phyloP scores from a whole-genome alignment of 1,140 invertebrate genomes.

The Rhyzopertha dominica region DNA sequence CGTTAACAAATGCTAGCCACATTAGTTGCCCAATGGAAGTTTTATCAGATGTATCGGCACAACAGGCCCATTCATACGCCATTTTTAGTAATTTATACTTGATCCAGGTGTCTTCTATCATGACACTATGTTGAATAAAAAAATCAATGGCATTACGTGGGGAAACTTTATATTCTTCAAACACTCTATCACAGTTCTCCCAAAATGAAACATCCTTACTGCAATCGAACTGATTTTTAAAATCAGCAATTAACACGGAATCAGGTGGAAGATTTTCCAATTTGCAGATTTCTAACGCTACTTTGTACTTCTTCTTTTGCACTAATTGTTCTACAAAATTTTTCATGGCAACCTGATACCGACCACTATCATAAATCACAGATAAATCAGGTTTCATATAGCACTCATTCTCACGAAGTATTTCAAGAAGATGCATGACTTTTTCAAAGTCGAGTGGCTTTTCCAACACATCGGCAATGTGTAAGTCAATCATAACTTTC shows the following conservation, averaged over 20 bases:
- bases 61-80: constrained; percentile 51
- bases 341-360: constrained; percentile 40
- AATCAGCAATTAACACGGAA: constrained; percentile 51
- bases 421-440: constrained; percentile 51
- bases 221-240: constrained; percentile 46
- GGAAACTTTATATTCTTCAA: constrained; percentile 51
- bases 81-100: constrained; percentile 52
- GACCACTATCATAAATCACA: constrained; percentile 34
- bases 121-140: constrained; percentile 49
- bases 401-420: constrained; percentile 41
- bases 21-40: constrained; percentile 52
- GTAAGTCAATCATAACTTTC: constrained; percentile 46
- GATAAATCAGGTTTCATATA: constrained; percentile 42
- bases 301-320: constrained; percentile 48
- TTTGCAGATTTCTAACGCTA: constrained; percentile 54
- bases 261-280: constrained; percentile 48
- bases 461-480: too few species aligned
- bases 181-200: constrained; percentile 52
- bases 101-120: constrained; percentile 46
- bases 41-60: constrained; percentile 44
- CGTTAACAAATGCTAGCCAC: constrained; percentile 50
- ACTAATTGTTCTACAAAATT: constrained; percentile 52
- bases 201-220: constrained; percentile 47
- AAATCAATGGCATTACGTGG: constrained; percentile 52
- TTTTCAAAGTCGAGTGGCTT: constrained; percentile 51